Percentiles rank a stretch among this genome's conserved stretches.
Evolutionary conservation across 1,140 invertebrate species (phyloP).

Genomic region (Rhynchophorus ferrugineus): DNA sequence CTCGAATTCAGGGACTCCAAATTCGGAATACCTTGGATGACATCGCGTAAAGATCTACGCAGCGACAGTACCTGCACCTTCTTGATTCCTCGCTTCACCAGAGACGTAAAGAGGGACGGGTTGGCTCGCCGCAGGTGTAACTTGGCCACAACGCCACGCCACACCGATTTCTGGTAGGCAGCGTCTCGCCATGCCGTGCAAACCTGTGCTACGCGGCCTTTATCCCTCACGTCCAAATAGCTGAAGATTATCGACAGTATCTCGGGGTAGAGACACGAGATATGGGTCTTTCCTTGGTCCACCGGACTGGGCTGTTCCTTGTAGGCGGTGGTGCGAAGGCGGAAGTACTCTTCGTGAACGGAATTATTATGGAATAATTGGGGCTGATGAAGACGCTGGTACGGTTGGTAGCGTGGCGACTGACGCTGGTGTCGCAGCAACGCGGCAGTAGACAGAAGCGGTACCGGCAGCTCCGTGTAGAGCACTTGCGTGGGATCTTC

Average conservation of each 20-base stretch:
- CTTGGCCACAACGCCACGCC: conserved; percentile 86
- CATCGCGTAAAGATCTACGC: conserved; percentile 73
- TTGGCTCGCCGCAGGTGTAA: conserved; percentile 78
- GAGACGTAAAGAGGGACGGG: conserved; percentile 73
- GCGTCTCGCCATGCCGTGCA: conserved; percentile 86
- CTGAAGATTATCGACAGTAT: conserved; percentile 87
- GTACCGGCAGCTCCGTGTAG: conserved; percentile 42
- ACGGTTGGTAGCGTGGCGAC: conserved; percentile 43
- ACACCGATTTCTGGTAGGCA: conserved; percentile 84
- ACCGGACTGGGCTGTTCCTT: conserved; percentile 16
- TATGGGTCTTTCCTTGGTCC: conserved; percentile 55
- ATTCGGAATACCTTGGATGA: conserved; percentile 77
- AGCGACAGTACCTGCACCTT: conserved; percentile 84
- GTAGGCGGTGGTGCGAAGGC: conserved; percentile 37
- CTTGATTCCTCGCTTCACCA: conserved; percentile 80
- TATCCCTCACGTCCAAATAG: conserved; percentile 79
- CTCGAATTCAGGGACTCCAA: conserved; percentile 82
- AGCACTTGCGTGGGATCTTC: conserved; percentile 39
- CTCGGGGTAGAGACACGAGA: conserved; percentile 85
- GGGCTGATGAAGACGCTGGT: conserved; percentile 50
- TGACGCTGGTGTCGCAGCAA: conserved; percentile 40
- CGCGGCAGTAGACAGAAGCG: conserved; percentile 36
- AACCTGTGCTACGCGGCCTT: conserved; percentile 83
- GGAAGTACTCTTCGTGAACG: conserved; percentile 34
- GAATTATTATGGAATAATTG: conserved; percentile 43